Evolutionary conservation across 2,797 vertebrate genomes (phyloP).

Genomic region (Lepilemur ruficaudatus): DNA sequence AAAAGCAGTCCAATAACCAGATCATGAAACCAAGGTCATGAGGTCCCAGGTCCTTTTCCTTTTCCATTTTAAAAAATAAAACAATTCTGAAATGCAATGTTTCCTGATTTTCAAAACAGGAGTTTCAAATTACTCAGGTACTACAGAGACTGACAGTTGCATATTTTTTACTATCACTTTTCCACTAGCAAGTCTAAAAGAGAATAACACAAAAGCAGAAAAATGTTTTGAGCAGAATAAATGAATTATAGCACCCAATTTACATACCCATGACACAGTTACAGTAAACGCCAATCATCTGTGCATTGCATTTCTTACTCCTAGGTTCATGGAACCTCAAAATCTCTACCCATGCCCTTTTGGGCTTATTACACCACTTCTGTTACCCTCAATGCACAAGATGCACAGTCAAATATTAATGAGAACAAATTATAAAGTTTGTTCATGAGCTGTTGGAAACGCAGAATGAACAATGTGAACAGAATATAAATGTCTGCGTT

Average conservation of each 20-base stretch:
- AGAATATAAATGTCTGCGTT: neutral
- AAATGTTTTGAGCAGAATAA: neutral
- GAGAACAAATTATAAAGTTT: neutral
- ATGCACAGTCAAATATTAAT: neutral
- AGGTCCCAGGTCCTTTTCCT: neutral
- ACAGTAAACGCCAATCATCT: neutral
- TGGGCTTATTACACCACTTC: neutral
- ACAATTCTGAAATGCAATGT: neutral
- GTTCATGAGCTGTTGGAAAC: neutral
- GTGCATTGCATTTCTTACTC: neutral
- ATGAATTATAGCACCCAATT: neutral
- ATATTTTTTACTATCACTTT: neutral
- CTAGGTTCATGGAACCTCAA: neutral
- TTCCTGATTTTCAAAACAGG: conserved; percentile 36
- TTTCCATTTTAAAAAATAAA: conserved; percentile 54
- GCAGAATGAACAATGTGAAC: neutral
- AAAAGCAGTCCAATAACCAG: neutral
- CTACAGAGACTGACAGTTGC: neutral
- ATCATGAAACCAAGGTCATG: conserved; percentile 12
- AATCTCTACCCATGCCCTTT: neutral
- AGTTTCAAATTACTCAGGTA: conserved; percentile 36
- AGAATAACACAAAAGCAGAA: neutral
- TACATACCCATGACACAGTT: neutral
- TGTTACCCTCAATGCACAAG: neutral
- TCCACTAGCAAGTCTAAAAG: neutral